Percentiles rank a stretch among this genome's conserved stretches.
phyloP scores from a whole-genome alignment of 1,140 invertebrate species.

The Bombus confusus region DNA sequence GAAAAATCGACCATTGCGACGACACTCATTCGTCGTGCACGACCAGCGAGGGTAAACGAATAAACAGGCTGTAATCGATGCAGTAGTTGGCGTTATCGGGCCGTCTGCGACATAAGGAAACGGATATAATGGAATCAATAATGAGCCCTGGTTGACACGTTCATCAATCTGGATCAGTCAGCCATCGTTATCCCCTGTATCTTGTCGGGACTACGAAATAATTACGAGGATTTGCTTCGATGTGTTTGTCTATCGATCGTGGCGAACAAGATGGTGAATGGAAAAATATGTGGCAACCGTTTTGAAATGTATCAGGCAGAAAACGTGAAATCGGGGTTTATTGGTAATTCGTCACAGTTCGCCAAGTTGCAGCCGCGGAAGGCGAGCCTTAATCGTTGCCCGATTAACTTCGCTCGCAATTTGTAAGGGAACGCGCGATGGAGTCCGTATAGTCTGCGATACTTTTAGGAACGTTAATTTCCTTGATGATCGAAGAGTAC shows the following conservation, averaged over 20 bases:
- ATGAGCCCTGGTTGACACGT: constrained; percentile 69
- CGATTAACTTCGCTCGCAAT: constrained; percentile 3
- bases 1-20: background rate
- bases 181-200: constrained; percentile 37
- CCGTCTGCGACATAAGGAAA: constrained; percentile 65
- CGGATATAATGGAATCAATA: constrained; percentile 74
- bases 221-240: constrained; percentile 54
- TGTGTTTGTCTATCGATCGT: background rate
- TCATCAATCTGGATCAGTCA: constrained; percentile 71
- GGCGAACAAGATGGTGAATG: background rate
- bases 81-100: constrained; percentile 5
- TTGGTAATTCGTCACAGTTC: constrained; percentile 26
- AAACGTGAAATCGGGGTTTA: background rate
- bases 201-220: constrained; percentile 64
- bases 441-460: background rate
- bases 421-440: constrained; percentile 1
- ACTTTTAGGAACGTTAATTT: background rate
- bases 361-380: background rate
- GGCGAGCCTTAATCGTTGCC: background rate
- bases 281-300: background rate
- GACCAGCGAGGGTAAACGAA: background rate
- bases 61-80: background rate
- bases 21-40: background rate
- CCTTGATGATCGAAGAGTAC: background rate
- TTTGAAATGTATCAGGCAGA: background rate